These are phyloP conservation scores for Eleutherodactylus coqui DNA, from an alignment of 2,797 vertebrate genomes.

Conservation along the genomic window DNA sequence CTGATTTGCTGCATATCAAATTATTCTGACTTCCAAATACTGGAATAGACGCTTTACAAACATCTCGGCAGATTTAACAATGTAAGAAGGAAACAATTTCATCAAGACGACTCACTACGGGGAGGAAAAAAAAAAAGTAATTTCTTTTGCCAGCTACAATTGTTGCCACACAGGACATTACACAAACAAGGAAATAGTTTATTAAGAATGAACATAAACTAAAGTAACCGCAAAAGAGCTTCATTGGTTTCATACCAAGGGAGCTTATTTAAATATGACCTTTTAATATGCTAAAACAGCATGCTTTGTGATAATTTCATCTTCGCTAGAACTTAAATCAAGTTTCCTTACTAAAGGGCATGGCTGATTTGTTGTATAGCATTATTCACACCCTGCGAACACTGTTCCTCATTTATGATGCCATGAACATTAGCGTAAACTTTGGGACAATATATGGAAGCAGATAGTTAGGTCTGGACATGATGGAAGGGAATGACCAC, in stretches of 20 bases:
- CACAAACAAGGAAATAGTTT: slow-evolving; percentile 31
- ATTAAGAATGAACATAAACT: slow-evolving; percentile 34
- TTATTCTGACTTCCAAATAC: slow-evolving; percentile 37
- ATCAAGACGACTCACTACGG: background rate
- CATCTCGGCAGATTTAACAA: slow-evolving; percentile 23
- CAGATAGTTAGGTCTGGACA: background rate
- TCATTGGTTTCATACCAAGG: slow-evolving; percentile 65
- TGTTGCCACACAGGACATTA: background rate
- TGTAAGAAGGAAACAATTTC: slow-evolving; percentile 21
- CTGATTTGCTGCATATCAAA: slow-evolving; percentile 49
- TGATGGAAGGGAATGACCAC: background rate
- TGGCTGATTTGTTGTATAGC: slow-evolving; percentile 62
- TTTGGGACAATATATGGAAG: background rate
- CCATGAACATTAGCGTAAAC: slow-evolving; percentile 13
- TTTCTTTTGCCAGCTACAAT: background rate
- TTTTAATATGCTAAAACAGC: slow-evolving; percentile 70
- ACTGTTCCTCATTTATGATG: background rate
- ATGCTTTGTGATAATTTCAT: slow-evolving; percentile 65
- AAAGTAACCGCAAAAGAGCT: slow-evolving; percentile 45
- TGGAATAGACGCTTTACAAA: slow-evolving; percentile 12
- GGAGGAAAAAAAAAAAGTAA: background rate
- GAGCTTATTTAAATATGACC: slow-evolving; percentile 71
- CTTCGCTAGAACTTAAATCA: slow-evolving; percentile 70
- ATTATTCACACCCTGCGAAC: slow-evolving; percentile 63
- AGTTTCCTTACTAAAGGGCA: slow-evolving; percentile 70